phyloP scores from a whole-genome alignment of 2,113 vertebrate genomes.

The Sapajus apella region DNA sequence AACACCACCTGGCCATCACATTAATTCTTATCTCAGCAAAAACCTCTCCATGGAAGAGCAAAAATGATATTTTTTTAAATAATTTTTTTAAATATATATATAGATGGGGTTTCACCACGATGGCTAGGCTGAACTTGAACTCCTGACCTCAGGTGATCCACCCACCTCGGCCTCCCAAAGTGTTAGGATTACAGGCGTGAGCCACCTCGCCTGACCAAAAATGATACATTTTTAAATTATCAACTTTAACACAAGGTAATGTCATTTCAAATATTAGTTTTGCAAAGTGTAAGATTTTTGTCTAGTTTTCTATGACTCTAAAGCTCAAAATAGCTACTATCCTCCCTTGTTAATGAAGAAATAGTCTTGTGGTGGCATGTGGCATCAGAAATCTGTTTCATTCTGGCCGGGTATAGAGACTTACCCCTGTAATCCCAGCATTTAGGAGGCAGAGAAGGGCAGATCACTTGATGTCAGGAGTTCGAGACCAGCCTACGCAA shows the following conservation, averaged over 20 bases:
- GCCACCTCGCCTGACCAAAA: background rate
- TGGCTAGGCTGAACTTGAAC: too few species aligned
- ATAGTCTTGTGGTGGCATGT: background rate
- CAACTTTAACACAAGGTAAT: background rate
- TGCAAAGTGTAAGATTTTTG: background rate
- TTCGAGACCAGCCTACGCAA: too few species aligned
- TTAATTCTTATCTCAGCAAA: background rate
- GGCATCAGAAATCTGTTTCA: background rate
- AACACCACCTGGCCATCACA: background rate
- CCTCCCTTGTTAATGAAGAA: background rate
- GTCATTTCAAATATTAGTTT: background rate
- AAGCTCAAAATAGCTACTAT: background rate
- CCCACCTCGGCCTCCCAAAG: too few species aligned
- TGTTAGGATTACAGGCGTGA: too few species aligned
- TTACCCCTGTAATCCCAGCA: too few species aligned
- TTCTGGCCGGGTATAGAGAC: too few species aligned
- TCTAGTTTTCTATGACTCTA: background rate
- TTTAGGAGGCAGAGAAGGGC: too few species aligned
- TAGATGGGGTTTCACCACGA: too few species aligned
- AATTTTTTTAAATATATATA: too few species aligned
- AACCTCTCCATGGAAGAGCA: background rate
- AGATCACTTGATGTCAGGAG: too few species aligned
- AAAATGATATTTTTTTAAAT: background rate
- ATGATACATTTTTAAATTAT: background rate
- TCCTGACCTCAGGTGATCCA: too few species aligned